A percentile compares a stretch with the other conserved stretches of the same genome.
Evolutionary conservation across 2,888 invertebrate species (phyloP).

Genomic region (Boloria selene): DNA sequence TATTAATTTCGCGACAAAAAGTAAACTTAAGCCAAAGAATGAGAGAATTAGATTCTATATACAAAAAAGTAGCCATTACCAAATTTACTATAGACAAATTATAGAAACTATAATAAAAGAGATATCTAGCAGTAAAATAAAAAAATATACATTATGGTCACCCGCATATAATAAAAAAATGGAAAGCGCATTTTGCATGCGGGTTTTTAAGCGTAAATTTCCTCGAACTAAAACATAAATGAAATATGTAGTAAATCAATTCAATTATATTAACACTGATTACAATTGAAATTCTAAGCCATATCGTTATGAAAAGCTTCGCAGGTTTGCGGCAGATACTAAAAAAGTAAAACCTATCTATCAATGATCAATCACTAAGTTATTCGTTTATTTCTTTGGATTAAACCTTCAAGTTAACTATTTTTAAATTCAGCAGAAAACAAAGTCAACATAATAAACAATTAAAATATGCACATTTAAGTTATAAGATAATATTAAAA

Average conservation of each 20-base stretch:
- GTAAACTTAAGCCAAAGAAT: conserved; percentile 16
- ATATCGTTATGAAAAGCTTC: no score
- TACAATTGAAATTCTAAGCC: no score
- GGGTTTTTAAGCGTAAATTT: conserved; percentile 22
- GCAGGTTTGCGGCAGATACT: no score
- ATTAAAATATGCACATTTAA: no score
- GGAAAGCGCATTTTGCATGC: conserved; percentile 31
- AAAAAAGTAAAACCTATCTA: no score
- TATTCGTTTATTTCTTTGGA: no score
- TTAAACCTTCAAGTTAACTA: no score
- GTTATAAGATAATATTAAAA: no score
- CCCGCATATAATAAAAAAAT: conserved; percentile 28
- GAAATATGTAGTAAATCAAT: background rate
- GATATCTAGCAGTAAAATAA: background rate
- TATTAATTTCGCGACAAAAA: conserved; percentile 21
- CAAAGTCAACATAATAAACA: no score
- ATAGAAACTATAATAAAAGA: conserved; percentile 4
- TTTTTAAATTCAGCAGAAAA: no score
- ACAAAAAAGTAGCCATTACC: conserved; percentile 32
- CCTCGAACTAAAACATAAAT: background rate
- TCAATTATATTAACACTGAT: background rate
- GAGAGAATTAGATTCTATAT: conserved; percentile 25
- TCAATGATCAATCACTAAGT: no score
- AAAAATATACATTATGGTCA: conserved; percentile 20
- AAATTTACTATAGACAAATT: conserved; percentile 15